Conservation (phyloP, 2,888 invertebrate genomes). For the Agrochola lychnidis region DNA sequence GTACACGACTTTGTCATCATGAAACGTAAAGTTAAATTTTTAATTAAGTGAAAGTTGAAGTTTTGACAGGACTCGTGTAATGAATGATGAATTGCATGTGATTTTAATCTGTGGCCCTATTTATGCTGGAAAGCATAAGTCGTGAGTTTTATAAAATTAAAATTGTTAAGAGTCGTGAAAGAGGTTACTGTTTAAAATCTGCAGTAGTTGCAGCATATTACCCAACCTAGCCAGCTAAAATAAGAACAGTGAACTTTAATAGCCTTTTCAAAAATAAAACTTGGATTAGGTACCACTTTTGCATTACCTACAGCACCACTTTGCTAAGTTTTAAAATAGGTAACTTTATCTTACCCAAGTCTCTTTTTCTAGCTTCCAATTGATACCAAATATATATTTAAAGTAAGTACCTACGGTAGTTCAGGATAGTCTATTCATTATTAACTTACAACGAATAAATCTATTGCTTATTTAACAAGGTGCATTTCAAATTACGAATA, state of each 20-base stretch:
- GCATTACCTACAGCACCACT: background rate
- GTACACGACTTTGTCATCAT: constrained; percentile 39
- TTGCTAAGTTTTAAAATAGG: background rate
- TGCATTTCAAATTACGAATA: background rate
- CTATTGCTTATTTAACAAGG: background rate
- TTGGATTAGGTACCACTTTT: constrained; percentile 21
- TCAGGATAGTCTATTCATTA: background rate
- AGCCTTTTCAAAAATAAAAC: constrained; percentile 3
- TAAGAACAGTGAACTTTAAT: constrained; percentile 2
- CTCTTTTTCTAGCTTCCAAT: background rate
- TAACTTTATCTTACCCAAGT: no score
- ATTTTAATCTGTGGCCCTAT: constrained; percentile 22
- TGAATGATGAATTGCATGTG: constrained; percentile 25
- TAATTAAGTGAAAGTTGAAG: constrained; percentile 52
- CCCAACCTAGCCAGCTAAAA: constrained; percentile 13
- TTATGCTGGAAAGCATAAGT: constrained; percentile 3
- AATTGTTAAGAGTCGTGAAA: constrained; percentile 23
- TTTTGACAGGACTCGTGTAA: constrained; percentile 40
- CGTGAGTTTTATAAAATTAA: constrained; percentile 27
- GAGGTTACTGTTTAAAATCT: constrained; percentile 19
- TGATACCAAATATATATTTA: background rate
- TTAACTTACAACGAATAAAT: no score
- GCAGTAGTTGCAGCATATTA: constrained; percentile 14
- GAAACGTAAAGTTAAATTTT: constrained; percentile 48
- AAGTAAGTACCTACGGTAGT: background rate